Evolutionary conservation across 2,113 vertebrate genomes (phyloP), one percentile per base, ranked within the genome.

Genomic region (Leptobrachium leishanense): DNA sequence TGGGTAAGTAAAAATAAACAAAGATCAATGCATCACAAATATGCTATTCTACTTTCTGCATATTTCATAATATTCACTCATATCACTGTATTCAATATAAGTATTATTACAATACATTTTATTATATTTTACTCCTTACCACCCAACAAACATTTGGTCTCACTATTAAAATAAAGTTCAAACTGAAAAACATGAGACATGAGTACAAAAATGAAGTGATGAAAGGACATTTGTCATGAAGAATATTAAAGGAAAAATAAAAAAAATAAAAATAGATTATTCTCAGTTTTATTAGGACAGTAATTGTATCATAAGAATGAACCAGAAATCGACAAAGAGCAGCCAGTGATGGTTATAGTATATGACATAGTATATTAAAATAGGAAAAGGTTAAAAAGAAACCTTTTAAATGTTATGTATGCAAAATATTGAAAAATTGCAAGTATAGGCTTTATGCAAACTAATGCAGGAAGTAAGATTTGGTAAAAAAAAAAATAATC

Each of bases 381-480:
- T 3, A 20, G 6, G 15, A 42, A 20, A 70, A 2, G 20, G 20
- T 31, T 31, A 1, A 11, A 54, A 10, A 44, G n/a, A 20, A 63
- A 71, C 42, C 41, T 65, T 7, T 71, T 12, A 76, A 66, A 46
- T 5, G 53, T 40, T 62, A 40, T n/a, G 41, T 42, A 9, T 40
- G 55, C n/a, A 46, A 70, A 20, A 68, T 43, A 76, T 43, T 76
- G 13, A 44, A 59, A 43, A 53, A 43, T 68, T 8, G 42, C 43
- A n/a, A 76, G 10, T 11, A 50, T 50, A 15, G n/a, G 62, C 39
- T 69, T 46, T n/a, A 70, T 72, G 39, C 50, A 42, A 63, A 77
- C 15, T 31, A 31, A 15, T 13, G n/a, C 43, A 69, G 10, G n/a
- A 43, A 74, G 20, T 13, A 46, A 39, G 57, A 64, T 74, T 63